Evolutionary conservation across 2,113 vertebrate species (phyloP), one percentile per base, ranked within the genome.

Genomic region (Ellobius talpinus): DNA sequence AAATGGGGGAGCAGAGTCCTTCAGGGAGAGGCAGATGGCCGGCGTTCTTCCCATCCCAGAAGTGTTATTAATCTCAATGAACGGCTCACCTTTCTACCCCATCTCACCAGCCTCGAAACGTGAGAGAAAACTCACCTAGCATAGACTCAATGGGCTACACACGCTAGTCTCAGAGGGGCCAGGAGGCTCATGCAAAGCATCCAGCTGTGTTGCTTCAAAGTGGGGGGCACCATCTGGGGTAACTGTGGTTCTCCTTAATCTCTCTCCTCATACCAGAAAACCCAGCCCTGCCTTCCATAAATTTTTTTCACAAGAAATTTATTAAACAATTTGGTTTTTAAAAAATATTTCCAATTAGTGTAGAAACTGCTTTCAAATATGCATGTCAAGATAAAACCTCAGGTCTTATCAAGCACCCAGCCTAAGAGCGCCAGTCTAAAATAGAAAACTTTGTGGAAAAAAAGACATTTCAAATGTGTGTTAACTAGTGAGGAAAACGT

Each of bases 1-100:
- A 66, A 87, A 84, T 17, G 61, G 58, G 77, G 81, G 61, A 33
- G 39, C 24, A 11, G 77, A 86, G 68, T 84, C 95, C 95, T 92
- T 81, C 14, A 65, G 88, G 94, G 73, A 63, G n/a, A 58, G 31
- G 89, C 77, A 96, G 95, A 86, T 52, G n/a, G 91, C 47, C 61
- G 39, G 47, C 0, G 0, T 82, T 87, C 90, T 85, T 89, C 61
- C 31, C 74, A 39, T 5, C 58, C 70, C 13, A 33, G 79, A n/a
- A n/a, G 70, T 45, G 21, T 90, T 63, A 84, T 87, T 93, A 58
- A 96, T 93, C 92, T 94, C 92, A 76, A 76, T 72, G 68, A 96
- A 74, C n/a, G 6, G 16, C 55, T 97, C n/a, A 68, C 76, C 94
- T 93, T 86, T 89, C 47, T 47, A 91, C 24, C 42, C 86, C 29